These are phyloP conservation scores for Charadrius vociferus DNA, from an alignment of 2,113 vertebrate genomes.

Conservation along the genomic window DNA sequence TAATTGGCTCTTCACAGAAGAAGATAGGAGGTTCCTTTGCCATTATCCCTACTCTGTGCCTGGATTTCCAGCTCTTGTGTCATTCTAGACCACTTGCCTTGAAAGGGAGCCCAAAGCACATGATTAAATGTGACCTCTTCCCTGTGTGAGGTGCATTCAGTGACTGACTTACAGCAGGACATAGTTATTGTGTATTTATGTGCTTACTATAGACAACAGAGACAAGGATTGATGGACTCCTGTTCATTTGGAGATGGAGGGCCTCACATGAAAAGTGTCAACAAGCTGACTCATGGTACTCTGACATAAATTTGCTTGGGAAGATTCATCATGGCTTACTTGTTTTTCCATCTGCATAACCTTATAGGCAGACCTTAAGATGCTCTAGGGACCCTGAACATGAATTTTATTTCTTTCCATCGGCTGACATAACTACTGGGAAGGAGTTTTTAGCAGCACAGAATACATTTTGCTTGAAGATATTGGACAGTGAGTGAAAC, in stretches of 20 bases:
- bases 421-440: background rate
- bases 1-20: background rate
- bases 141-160: background rate
- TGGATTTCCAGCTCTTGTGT: background rate
- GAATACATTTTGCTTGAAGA: background rate
- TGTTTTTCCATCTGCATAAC: background rate
- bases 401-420: background rate
- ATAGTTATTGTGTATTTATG: background rate
- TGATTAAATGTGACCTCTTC: background rate
- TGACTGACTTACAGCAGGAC: background rate
- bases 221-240: background rate
- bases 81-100: background rate
- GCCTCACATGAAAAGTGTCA: background rate
- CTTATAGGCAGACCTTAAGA: background rate
- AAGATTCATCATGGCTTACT: background rate
- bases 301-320: accelerated
- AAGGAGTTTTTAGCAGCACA: background rate
- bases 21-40: background rate
- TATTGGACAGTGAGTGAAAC: background rate
- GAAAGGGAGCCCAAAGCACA: accelerated
- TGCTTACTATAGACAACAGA: background rate
- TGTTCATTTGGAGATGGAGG: background rate
- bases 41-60: background rate
- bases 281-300: background rate
- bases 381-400: background rate